phyloP scores from a whole-genome alignment of 30 jellyfish, hydroid and myxozoan species.

The Clytia hemisphaerica region DNA sequence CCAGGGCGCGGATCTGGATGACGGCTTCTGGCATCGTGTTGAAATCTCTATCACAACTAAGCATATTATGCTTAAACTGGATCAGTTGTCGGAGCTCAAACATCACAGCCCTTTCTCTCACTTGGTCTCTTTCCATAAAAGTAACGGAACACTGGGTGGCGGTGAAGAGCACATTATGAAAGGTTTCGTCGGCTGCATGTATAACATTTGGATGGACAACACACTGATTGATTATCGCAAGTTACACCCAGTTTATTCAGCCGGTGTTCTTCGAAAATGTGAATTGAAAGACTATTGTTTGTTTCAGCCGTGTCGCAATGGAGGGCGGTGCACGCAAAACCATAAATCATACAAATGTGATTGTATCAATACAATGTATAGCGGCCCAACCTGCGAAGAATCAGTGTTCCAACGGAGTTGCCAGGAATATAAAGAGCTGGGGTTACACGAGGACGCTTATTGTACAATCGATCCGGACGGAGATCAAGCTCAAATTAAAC shows the following conservation, averaged over 20 bases:
- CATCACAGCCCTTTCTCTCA: conserved; percentile 28
- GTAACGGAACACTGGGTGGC: conserved; percentile 80
- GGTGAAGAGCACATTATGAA: conserved; percentile 73
- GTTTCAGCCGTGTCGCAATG: conserved; percentile 88
- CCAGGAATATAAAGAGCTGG: conserved; percentile 71
- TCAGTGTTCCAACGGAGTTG: conserved; percentile 73
- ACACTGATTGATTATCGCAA: conserved; percentile 51
- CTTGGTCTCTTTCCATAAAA: conserved; percentile 36
- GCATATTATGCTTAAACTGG: conserved; percentile 39
- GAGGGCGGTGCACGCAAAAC: conserved; percentile 71
- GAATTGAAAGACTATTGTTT: conserved; percentile 60
- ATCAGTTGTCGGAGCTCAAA: conserved; percentile 11
- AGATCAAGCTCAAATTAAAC: conserved; percentile 43
- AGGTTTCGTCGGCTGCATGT: conserved; percentile 89
- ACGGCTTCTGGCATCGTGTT: conserved; percentile 94
- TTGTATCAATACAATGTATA: conserved; percentile 56
- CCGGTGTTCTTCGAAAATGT: conserved; percentile 59
- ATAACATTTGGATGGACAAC: conserved; percentile 63
- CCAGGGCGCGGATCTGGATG: conserved; percentile 50
- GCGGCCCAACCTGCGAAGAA: conserved; percentile 62
- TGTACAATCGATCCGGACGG: conserved; percentile 96
- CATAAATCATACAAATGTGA: conserved; percentile 52
- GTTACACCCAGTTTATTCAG: conserved; percentile 26
- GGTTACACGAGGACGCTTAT: conserved; percentile 71
- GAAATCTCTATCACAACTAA: conserved; percentile 45